phyloP scores from a whole-genome alignment of 2,888 invertebrate species.

The Zhengitettix transpicula region DNA sequence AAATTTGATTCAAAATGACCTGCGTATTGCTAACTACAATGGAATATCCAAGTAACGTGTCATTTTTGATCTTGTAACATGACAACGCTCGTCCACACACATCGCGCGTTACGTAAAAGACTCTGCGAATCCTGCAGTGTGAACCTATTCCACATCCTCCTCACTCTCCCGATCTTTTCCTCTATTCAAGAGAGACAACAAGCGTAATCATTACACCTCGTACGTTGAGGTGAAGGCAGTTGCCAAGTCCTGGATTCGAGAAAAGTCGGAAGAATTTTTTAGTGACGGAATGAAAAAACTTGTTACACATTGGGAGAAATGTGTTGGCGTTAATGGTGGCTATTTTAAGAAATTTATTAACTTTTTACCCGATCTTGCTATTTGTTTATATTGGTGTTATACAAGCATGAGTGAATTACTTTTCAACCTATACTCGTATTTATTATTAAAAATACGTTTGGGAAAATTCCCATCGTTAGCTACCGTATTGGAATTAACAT shows the following conservation, averaged over 20 bases:
- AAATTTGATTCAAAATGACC: background rate
- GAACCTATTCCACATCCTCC: background rate
- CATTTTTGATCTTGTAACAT: constrained; percentile 4
- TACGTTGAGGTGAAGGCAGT: constrained; percentile 2
- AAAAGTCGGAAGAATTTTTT: no score
- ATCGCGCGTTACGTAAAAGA: background rate
- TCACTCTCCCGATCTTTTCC: background rate
- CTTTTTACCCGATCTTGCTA: background rate
- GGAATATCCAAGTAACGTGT: background rate
- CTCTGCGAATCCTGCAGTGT: background rate
- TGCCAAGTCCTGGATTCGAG: constrained; percentile 2
- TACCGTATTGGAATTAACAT: no score
- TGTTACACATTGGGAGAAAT: background rate
- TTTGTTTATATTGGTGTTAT: background rate
- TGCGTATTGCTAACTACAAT: background rate
- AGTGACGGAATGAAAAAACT: background rate
- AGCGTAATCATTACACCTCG: constrained; percentile 3
- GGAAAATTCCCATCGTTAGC: no score
- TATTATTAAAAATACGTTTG: no score
- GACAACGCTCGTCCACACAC: background rate
- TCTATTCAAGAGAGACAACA: background rate
- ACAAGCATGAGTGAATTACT: background rate
- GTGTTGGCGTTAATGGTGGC: constrained; percentile 3
- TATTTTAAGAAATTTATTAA: constrained; percentile 1
- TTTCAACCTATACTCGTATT: background rate